Percentiles rank a stretch among this genome's conserved stretches.
Evolutionary conservation across 2,888 invertebrate genomes (phyloP).

Genomic region (Spodoptera exigua): DNA sequence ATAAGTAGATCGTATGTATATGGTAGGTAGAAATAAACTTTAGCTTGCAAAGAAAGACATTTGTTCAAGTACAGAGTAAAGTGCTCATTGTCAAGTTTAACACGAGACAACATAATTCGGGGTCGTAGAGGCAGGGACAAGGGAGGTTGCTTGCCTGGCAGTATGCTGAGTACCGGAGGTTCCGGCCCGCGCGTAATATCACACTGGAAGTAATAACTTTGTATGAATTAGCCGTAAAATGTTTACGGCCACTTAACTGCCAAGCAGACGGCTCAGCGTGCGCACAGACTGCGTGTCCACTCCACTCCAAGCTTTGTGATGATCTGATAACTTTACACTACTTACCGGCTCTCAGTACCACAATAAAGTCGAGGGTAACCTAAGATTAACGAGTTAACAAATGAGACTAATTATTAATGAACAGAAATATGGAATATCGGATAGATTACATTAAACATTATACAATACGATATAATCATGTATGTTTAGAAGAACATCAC

Average conservation of each 20-base stretch:
- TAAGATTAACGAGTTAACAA: constrained; percentile 12
- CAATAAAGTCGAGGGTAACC: constrained; percentile 25
- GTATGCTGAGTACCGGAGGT: constrained; percentile 49
- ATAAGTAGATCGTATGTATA: too few species aligned
- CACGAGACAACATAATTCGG: neutral
- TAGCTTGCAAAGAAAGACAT: constrained; percentile 2
- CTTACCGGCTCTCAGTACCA: constrained; percentile 42
- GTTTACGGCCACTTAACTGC: constrained; percentile 63
- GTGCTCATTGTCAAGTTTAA: constrained; percentile 11
- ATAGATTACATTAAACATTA: too few species aligned
- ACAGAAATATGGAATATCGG: too few species aligned
- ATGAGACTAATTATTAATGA: too few species aligned
- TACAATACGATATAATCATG: too few species aligned
- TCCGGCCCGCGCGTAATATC: constrained; percentile 43
- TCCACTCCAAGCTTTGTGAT: constrained; percentile 42
- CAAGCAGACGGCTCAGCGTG: constrained; percentile 45
- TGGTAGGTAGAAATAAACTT: constrained; percentile 13
- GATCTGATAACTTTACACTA: constrained; percentile 44
- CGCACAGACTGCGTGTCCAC: constrained; percentile 45
- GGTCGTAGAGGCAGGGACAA: neutral
- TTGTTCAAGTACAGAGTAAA: constrained; percentile 28
- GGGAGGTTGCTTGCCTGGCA: constrained; percentile 20
- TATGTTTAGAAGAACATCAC: constrained; percentile 1
- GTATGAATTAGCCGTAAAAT: constrained; percentile 68
- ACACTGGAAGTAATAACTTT: constrained; percentile 64